Base-by-base conservation (phyloP, 2,888 invertebrate species). In the Deilephila elpenor region DNA sequence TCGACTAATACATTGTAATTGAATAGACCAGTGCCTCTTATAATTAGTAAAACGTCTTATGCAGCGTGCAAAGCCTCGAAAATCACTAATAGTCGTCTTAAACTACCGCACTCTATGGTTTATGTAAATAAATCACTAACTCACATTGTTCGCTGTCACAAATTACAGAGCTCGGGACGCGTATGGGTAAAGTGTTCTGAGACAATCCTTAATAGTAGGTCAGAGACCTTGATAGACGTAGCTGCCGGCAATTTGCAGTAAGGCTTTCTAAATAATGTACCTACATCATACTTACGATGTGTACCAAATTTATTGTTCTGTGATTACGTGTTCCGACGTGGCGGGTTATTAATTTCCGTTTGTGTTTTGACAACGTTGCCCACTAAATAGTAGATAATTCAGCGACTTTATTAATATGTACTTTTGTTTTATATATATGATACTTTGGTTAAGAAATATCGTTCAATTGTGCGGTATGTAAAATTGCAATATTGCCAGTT, bases 191-290 rank as follows among this genome's bases (percentile, higher is more conserved):
- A 89, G 86, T 87, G 87, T 82, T 86, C 84, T 84, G 88, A 91
- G 91, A 90, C 91, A 91, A 84, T 86, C 88, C 87, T 89, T 93
- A 92, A 92, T 93, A 91, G 90, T 89, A 87, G 91, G 89, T 88
- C 90, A 87, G 83, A 84, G 84, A 82, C 82, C 82, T 82, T 84
- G 78, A 84, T 85, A 86, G 87, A 83, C 83, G 78, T 81, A 80
- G 91, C 92, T 86, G 73, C 78, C 77, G 84, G 91, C 89, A 75
- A 73, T 82, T 70, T 82, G 80, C 78, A 79, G 81, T 78, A 73
- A 74, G 51, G 71, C 62, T 72, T 70, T 77, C 73, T 75, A 51
- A 67, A 67, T 67, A 67, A 67, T 14, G 25, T 37, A 75, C 5
- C 37, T 56, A 59, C 53, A 56, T 73, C 34, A 53, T 71, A 20